These are phyloP conservation scores for Tetramorium simillimum DNA, from an alignment of 1,140 invertebrate genomes.

Conservation along the genomic window DNA sequence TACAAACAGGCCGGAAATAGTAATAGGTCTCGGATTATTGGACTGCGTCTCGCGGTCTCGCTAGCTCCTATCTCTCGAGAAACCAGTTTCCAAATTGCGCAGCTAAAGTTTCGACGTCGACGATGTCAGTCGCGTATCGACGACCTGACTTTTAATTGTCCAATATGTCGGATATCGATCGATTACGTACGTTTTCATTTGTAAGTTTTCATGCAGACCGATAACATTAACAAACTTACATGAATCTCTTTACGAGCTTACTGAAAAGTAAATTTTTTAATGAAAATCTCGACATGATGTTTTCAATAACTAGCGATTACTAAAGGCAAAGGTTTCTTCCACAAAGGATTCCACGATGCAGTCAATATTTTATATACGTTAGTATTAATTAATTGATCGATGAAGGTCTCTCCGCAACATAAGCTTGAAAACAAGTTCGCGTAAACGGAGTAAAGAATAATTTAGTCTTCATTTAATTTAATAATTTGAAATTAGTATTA, in stretches of 20 bases:
- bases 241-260: neutral
- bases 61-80: conserved; percentile 30
- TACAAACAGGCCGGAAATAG: conserved; percentile 65
- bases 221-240: conserved; percentile 19
- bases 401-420: neutral
- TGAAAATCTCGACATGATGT: neutral
- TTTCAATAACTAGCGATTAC: neutral
- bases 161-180: conserved; percentile 27
- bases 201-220: neutral
- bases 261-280: neutral
- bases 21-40: conserved; percentile 54
- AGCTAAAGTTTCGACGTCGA: conserved; percentile 24
- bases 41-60: neutral
- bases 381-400: neutral
- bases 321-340: neutral
- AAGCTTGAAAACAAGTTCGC: neutral
- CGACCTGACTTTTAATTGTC: conserved; percentile 64
- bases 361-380: neutral
- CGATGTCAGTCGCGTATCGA: conserved; percentile 23
- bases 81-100: conserved; percentile 69
- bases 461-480: neutral
- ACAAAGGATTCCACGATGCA: neutral
- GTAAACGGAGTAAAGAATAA: neutral
- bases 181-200: neutral
- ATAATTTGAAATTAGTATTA: conserved; percentile 7